Evolutionary conservation across 2,113 vertebrate species (phyloP), one percentile per base, ranked within the genome.

Genomic region (Cyprinodon tularosa): DNA sequence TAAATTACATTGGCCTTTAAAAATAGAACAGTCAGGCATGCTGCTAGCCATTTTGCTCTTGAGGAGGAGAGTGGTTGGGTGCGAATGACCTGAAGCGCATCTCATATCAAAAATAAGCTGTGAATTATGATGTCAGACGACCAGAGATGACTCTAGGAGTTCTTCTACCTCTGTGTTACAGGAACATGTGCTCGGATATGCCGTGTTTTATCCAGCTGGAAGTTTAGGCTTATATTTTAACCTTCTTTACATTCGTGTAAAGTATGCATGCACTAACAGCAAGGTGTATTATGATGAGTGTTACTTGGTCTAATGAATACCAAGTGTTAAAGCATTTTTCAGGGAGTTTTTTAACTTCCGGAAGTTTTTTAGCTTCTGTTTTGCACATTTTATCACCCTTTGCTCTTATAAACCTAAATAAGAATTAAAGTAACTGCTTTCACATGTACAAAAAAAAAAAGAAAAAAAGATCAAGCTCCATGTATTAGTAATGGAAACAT

Each of bases 1-100:
- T 93, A 90, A 90, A 93, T 92, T 91, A 87, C 92, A 92, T 91
- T 77, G 84, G 82, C 72, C 89, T 91, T 91, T 93, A 92, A 90
- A 93, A 92, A 92, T 93, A 91, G 91, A 86, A 81, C 90, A 82
- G 78, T 65, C 86, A 73, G 88, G 85, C 70, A 88, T 82, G 75
- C 74, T 81, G 81, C 87, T 14, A 81, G 85, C 82, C 81, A 62
- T 86, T 90, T 86, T 66, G 72, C 77, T 91, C 66, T 57, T 45
- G 57, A 74, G 77, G 80, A 76, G 68, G 64, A 50, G n/a, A 66
- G 13, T 38, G 59, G 15, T n/a, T 12, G 29, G 62, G 22, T n/a
- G 4, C 39, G 1, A 0, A 12, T 64, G 76, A 47, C 48, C 66
- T n/a, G 11, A 76, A 74, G 82, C 76, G 0, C 83, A 80, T 88